Base-by-base conservation (phyloP, 2,797 vertebrate genomes). In the Leptoclinus maculatus region DNA sequence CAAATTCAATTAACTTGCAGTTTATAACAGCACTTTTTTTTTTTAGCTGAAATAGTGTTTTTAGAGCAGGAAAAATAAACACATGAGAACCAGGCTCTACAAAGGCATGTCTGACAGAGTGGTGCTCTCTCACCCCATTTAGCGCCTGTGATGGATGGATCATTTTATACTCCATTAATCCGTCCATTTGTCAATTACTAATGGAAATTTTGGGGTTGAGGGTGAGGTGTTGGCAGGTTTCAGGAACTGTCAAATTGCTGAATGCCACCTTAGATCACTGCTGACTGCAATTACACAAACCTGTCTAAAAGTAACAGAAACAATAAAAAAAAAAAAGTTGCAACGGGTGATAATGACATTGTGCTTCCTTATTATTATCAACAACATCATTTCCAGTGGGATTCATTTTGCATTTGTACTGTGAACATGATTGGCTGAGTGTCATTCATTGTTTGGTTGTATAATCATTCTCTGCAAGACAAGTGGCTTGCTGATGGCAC, bases 161-260 rank as follows among this genome's bases (percentile, higher is more conserved):
- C 79, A 89, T 91, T 93, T 91, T 90, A 93, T 92, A 92, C 91
- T 87, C 80, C 89, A 91, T 93, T 94, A 92, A 92, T 92, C 85
- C 85, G 87, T 91, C 83, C 81, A 86, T 91, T 88, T 92, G 91
- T 92, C 92, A 94, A 91, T 93, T 93, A 92, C 80, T 79, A 80
- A 90, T 89, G 83, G 89, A 90, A 69, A 90, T 92, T 80, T 88
- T 53, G 43, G 64, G 73, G 78, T 43, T 78, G 73, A 71, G 66
- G 71, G 74, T 67, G 36, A 16, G 21, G 58, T 25, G 57, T 60
- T 38, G 56, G 68, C 64, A 81, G 80, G 74, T 85, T 83, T 90
- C 78, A 79, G 87, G 59, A 83, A 66, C 67, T 88, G 85, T 90
- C 88, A 83, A 84, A 89, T 90, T 34, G 49, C 70, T 67, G 65